Conservation (phyloP, 2,888 invertebrate species). For the Hyposoter dolosus region DNA sequence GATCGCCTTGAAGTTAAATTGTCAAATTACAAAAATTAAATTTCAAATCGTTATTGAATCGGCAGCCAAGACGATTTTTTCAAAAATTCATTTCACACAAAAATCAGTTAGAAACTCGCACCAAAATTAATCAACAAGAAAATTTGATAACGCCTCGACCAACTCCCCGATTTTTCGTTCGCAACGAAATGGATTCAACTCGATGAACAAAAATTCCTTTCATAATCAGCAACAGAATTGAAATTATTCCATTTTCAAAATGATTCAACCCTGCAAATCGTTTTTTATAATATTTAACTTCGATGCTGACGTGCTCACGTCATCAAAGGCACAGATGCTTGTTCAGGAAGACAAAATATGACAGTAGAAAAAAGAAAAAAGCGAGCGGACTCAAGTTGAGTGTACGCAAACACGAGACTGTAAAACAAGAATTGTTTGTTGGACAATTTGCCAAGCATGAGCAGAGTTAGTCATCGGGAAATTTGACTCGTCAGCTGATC, state of each 20-base stretch:
- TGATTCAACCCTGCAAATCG: background rate
- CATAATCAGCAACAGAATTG: background rate
- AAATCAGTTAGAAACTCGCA: background rate
- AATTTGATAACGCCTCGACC: background rate
- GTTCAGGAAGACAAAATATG: background rate
- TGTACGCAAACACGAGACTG: background rate
- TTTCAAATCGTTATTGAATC: background rate
- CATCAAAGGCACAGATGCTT: background rate
- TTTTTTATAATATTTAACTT: background rate
- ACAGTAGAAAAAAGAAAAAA: background rate
- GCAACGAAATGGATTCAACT: background rate
- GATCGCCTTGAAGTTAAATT: background rate
- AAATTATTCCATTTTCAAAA: background rate
- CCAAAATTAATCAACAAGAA: background rate
- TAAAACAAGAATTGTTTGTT: slow-evolving; percentile 25
- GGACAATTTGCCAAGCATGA: slow-evolving; percentile 42
- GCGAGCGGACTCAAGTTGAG: background rate
- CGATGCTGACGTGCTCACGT: background rate
- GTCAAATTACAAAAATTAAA: background rate
- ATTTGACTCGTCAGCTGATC: slow-evolving; percentile 67
- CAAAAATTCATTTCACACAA: background rate
- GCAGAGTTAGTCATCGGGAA: slow-evolving; percentile 59
- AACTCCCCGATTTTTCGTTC: background rate
- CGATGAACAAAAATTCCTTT: background rate
- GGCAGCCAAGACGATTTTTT: background rate